A percentile compares a stretch with the other conserved stretches of the same genome.
Conservation (phyloP, 2,113 vertebrate species). For the Nothoprocta perdicaria region DNA sequence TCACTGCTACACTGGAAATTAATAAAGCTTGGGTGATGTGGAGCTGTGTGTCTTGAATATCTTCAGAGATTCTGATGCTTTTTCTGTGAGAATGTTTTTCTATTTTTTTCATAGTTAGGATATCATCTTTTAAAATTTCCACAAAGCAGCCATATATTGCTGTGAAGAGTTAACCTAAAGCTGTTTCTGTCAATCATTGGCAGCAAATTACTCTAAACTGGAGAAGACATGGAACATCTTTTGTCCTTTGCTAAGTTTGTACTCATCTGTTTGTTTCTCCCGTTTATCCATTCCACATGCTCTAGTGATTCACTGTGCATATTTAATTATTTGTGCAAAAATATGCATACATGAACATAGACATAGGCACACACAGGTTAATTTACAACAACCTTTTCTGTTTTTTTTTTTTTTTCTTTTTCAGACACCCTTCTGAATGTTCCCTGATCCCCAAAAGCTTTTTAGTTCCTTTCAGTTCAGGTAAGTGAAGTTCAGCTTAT, state of each 20-base stretch:
- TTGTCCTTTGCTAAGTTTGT: slow-evolving; percentile 14
- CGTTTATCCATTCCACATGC: not conserved
- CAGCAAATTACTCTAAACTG: slow-evolving; percentile 48
- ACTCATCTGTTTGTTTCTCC: not conserved
- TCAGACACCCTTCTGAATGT: not conserved
- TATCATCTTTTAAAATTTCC: slow-evolving; percentile 44
- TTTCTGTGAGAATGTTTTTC: slow-evolving; percentile 29
- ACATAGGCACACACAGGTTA: not conserved
- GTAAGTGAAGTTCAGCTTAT: not conserved
- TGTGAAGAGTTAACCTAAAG: not conserved
- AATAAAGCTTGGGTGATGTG: slow-evolving; percentile 18
- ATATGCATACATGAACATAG: not conserved
- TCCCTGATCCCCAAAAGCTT: not conserved
- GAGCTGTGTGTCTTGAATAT: not conserved
- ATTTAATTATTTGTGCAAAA: not conserved
- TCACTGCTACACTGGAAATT: slow-evolving; percentile 27
- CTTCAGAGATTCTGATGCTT: not conserved
- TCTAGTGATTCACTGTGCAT: not conserved
- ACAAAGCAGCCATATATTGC: slow-evolving; percentile 5
- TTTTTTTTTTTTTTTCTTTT: not conserved
- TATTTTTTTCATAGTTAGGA: not conserved
- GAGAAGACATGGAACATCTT: slow-evolving; percentile 8
- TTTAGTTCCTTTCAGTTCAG: not conserved
- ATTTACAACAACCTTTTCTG: not conserved
- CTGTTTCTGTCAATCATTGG: not conserved